A percentile compares a stretch with the other conserved stretches of the same genome.
Conservation (phyloP, 2,797 vertebrate species). For the Scyliorhinus canicula region DNA sequence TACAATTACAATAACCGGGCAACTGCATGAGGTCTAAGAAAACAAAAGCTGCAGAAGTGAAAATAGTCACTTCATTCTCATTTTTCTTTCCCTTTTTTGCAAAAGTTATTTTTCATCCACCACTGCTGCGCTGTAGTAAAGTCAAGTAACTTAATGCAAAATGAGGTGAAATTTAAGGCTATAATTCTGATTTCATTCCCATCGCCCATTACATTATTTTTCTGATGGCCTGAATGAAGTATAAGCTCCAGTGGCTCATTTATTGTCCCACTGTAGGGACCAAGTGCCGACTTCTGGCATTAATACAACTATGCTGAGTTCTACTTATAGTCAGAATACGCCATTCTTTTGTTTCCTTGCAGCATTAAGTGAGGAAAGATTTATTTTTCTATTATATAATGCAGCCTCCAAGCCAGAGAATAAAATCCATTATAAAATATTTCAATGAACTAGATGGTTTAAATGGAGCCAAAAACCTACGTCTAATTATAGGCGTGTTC, state of each 20-base stretch:
- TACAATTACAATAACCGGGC: neutral
- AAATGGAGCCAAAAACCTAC: neutral
- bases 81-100: constrained; percentile 11
- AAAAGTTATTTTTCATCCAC: constrained; percentile 28
- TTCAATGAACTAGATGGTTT: neutral
- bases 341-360: neutral
- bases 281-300: neutral
- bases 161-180: constrained; percentile 38
- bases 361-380: neutral
- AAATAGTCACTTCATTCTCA: neutral
- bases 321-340: neutral
- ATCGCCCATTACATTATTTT: constrained; percentile 31
- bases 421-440: neutral
- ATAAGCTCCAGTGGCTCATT: constrained; percentile 35
- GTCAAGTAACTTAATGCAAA: constrained; percentile 30
- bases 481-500: neutral
- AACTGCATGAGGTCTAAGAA: neutral
- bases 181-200: constrained; percentile 38
- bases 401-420: neutral
- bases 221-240: constrained; percentile 16
- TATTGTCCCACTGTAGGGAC: neutral
- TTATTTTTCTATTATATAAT: neutral
- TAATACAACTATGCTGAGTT: neutral
- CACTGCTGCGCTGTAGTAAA: neutral
- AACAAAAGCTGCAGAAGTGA: neutral